Percentiles rank a stretch among this genome's conserved stretches.
Evolutionary conservation across 2,888 invertebrate genomes (phyloP).

Genomic region (Argynnis bischoffii): DNA sequence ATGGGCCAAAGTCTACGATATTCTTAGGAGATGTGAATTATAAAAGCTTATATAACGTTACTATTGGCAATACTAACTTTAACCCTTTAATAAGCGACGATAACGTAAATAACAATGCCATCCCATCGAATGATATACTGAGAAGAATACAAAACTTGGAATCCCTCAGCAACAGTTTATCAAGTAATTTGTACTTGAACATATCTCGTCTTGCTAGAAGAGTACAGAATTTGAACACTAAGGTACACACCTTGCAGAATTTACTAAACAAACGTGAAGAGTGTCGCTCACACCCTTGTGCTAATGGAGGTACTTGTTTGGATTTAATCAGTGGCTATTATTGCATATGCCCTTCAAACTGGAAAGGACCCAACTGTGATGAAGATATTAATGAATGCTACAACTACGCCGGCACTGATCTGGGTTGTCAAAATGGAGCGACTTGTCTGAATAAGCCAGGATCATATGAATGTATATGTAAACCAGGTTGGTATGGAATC

Average conservation of each 20-base stretch:
- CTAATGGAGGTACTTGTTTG: conserved; percentile 91
- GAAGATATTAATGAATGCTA: conserved; percentile 94
- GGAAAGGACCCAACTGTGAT: conserved; percentile 87
- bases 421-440: conserved; percentile 96
- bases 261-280: conserved; percentile 81
- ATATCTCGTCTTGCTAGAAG: conserved; percentile 54
- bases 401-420: conserved; percentile 89
- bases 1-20: conserved; percentile 85
- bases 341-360: conserved; percentile 88
- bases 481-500: conserved; percentile 89
- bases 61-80: conserved; percentile 35
- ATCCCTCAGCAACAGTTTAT: conserved; percentile 42
- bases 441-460: conserved; percentile 91
- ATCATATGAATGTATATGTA: conserved; percentile 91
- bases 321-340: conserved; percentile 86
- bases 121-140: conserved; percentile 47
- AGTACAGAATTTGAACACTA: conserved; percentile 59
- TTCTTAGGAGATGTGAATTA: conserved; percentile 88
- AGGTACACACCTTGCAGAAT: conserved; percentile 67
- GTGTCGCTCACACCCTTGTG: conserved; percentile 89
- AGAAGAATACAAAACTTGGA: conserved; percentile 60
- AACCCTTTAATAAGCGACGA: conserved; percentile 37
- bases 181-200: conserved; percentile 50
- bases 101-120: conserved; percentile 43
- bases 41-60: conserved; percentile 61